phyloP scores from a whole-genome alignment of 2,888 invertebrate species.

The Agrotis ipsilon region DNA sequence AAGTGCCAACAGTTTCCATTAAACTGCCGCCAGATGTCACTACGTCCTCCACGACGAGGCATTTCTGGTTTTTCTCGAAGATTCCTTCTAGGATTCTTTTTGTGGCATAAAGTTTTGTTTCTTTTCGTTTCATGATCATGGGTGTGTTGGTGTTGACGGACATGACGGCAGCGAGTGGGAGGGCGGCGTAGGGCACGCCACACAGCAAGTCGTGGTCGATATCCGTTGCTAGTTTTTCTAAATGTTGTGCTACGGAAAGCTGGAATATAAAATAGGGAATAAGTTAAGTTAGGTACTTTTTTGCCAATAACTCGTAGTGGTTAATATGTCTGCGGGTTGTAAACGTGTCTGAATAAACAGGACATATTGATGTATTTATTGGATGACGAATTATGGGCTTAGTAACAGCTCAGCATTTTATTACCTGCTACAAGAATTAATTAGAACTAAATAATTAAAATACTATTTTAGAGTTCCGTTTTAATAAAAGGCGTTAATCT shows the following conservation, averaged over 20 bases:
- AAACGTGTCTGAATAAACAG: neutral
- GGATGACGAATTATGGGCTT: neutral
- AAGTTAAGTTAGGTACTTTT: conserved; percentile 8
- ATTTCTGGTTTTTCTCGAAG: conserved; percentile 92
- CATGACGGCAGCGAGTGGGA: conserved; percentile 97
- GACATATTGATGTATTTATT: conserved; percentile 12
- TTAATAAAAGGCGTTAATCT: too few relatives aligned
- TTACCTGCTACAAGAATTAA: neutral
- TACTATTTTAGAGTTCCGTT: too few relatives aligned
- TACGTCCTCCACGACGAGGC: conserved; percentile 98
- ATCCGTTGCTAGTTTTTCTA: conserved; percentile 77
- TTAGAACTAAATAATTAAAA: neutral
- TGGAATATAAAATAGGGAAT: conserved; percentile 71
- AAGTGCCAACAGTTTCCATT: conserved; percentile 95
- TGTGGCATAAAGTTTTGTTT: conserved; percentile 98
- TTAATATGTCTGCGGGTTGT: neutral
- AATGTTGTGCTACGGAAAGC: conserved; percentile 80
- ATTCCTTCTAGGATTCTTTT: conserved; percentile 98
- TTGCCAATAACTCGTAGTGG: neutral
- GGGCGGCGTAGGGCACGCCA: conserved; percentile 99
- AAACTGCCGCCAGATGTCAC: conserved; percentile 98
- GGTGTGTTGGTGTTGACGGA: conserved; percentile 93
- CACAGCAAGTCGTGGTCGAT: conserved; percentile 94
- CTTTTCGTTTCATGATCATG: conserved; percentile 98
- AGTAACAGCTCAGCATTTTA: neutral